Percentiles rank a stretch among this genome's conserved stretches.
These are phyloP conservation scores for Dryobota labecula DNA, from an alignment of 2,888 invertebrate genomes.

Conservation along the genomic window DNA sequence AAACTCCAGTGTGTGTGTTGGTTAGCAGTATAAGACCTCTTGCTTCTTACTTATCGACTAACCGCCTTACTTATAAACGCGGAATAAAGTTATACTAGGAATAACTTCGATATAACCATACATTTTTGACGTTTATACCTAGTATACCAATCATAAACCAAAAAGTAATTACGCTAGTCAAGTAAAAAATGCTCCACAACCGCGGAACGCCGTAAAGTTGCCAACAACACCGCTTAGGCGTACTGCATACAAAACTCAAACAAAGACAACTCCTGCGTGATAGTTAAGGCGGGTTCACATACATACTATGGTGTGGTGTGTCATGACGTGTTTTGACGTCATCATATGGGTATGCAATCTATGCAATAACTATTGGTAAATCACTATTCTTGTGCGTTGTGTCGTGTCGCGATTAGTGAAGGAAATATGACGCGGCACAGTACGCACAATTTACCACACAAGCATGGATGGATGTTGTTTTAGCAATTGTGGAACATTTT, in stretches of 20 bases:
- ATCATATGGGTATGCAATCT: background rate
- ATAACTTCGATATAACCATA: too few species aligned
- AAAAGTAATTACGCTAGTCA: slow-evolving; percentile 9
- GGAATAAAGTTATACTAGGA: too few species aligned
- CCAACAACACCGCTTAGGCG: slow-evolving; percentile 46
- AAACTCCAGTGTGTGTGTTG: background rate
- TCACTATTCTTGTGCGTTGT: background rate
- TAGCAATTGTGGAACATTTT: background rate
- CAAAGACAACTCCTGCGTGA: slow-evolving; percentile 25
- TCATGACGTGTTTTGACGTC: background rate
- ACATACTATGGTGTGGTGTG: background rate
- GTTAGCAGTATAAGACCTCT: background rate
- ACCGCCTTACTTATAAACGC: too few species aligned
- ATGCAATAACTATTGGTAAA: background rate
- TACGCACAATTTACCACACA: background rate
- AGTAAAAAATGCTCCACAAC: slow-evolving; percentile 18
- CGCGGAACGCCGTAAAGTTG: slow-evolving; percentile 29
- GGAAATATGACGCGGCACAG: background rate
- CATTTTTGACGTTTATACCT: too few species aligned
- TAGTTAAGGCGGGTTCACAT: slow-evolving; percentile 7
- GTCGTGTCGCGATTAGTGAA: background rate
- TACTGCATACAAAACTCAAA: slow-evolving; percentile 51
- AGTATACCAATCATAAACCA: slow-evolving; percentile 33
- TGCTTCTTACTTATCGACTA: background rate
- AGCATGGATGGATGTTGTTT: background rate